These are phyloP conservation scores for Lasioglossum marginatum DNA, from an alignment of 2,888 invertebrate genomes.

Conservation along the genomic window DNA sequence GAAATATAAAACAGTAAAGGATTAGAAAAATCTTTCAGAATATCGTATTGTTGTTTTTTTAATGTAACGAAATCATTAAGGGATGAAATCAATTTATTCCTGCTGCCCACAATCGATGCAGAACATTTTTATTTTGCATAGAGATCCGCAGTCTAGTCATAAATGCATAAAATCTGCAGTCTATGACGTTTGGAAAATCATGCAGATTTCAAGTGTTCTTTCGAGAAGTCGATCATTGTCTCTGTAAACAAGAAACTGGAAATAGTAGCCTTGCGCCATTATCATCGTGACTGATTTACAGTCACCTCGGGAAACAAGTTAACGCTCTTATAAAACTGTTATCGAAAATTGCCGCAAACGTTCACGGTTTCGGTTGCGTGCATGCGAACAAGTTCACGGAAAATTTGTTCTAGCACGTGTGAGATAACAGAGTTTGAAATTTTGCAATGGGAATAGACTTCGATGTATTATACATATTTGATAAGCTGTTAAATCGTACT, in stretches of 20 bases:
- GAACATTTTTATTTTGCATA: too few species aligned
- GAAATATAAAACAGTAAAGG: too few species aligned
- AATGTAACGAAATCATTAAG: too few species aligned
- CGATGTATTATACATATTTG: background rate
- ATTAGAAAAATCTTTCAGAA: too few species aligned
- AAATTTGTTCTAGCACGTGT: background rate
- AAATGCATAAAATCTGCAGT: too few species aligned
- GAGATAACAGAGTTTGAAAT: background rate
- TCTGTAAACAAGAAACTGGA: background rate
- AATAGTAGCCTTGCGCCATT: background rate
- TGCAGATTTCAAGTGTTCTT: background rate
- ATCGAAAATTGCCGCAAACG: background rate
- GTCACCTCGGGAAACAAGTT: background rate
- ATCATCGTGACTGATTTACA: background rate
- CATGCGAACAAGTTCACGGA: background rate
- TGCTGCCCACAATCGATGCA: too few species aligned
- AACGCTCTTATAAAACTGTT: background rate
- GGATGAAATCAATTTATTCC: too few species aligned
- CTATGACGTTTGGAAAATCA: background rate
- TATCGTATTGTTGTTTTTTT: too few species aligned
- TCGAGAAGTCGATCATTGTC: background rate
- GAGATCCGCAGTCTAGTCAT: too few species aligned
- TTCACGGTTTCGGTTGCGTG: background rate
- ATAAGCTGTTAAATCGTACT: background rate
- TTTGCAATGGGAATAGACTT: background rate